phyloP scores from a whole-genome alignment of 2,888 invertebrate genomes.

The Lumbricus terrestris region DNA sequence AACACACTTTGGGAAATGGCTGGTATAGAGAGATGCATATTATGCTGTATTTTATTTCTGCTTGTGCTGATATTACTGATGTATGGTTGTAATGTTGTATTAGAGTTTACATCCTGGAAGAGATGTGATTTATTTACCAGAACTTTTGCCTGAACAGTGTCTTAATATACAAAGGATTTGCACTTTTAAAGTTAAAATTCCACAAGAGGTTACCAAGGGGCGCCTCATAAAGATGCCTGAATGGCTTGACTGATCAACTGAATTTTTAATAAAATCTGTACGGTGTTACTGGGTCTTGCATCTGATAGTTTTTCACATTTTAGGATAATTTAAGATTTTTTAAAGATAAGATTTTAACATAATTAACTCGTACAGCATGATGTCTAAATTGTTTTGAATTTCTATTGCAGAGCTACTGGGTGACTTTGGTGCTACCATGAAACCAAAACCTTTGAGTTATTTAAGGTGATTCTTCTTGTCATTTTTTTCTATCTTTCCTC shows the following conservation, averaged over 20 bases:
- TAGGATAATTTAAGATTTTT: too few relatives aligned
- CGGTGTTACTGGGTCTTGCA: too few relatives aligned
- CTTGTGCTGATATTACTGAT: not conserved
- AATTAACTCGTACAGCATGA: not conserved
- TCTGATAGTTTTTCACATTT: not conserved
- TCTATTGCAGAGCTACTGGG: not conserved
- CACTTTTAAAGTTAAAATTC: not conserved
- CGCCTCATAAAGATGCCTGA: not conserved
- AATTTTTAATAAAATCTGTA: too few relatives aligned
- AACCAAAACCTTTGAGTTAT: not conserved
- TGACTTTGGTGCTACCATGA: not conserved
- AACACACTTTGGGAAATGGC: too few relatives aligned
- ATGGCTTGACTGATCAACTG: not conserved
- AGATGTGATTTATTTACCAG: not conserved
- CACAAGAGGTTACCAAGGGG: not conserved
- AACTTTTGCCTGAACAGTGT: not conserved
- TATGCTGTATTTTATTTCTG: not conserved
- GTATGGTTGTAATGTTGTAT: not conserved
- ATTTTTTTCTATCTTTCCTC: not conserved
- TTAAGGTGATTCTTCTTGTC: not conserved
- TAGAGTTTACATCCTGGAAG: not conserved
- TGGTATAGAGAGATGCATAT: too few relatives aligned
- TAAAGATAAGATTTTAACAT: too few relatives aligned
- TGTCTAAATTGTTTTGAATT: not conserved
- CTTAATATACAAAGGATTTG: not conserved